Evolutionary conservation across 1,140 invertebrate species (phyloP), one percentile per base, ranked within the genome.

Genomic region (Piezodorus guildinii): DNA sequence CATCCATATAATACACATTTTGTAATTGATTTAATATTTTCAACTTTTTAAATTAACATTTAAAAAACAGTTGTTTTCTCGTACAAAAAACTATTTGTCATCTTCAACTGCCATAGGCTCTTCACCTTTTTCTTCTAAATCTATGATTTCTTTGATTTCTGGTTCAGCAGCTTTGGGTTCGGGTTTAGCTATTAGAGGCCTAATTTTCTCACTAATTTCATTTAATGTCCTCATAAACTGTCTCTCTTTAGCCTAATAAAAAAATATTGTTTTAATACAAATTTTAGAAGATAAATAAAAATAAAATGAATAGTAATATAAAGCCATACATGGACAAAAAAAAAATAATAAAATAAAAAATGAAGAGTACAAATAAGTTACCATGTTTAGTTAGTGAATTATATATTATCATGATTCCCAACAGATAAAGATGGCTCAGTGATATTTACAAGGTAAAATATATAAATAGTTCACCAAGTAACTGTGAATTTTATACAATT

Each of bases 201-300:
- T 65, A 17, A 68, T 62, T 49, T 64, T 66, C 44, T 67, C 62
- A 45, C 64, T 62, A 21, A 64, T 65, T 58, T 66, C 65, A 56
- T n/a, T 46, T 46, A 67, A 59, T 6, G 62, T 58, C 9, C n/a
- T 30, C 44, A 56, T 60, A 30, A 65, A 69, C 16, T 60, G 60
- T n/a, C 61, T 67, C 15, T 60, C 61, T 65, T 65, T 65, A 44
- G 34, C 39, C 64, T 65, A 43, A n/a, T 56, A 62, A 12, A 45
- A 14, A 43, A 59, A 25, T 17, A 59, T 5, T 6, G n/a, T 23
- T 43, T 15, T 12, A 59, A 21, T 19, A 17, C 8, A 56, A 23
- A 17, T 12, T 44, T 17, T 56, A 6, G 54, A 14, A 5, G 12
- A 27, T 56, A 54, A 19, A 51, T 6, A 63, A 21, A 25, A 16